Evolutionary conservation across 2,888 invertebrate species (phyloP).

Genomic region (Cheilosia vernalis): DNA sequence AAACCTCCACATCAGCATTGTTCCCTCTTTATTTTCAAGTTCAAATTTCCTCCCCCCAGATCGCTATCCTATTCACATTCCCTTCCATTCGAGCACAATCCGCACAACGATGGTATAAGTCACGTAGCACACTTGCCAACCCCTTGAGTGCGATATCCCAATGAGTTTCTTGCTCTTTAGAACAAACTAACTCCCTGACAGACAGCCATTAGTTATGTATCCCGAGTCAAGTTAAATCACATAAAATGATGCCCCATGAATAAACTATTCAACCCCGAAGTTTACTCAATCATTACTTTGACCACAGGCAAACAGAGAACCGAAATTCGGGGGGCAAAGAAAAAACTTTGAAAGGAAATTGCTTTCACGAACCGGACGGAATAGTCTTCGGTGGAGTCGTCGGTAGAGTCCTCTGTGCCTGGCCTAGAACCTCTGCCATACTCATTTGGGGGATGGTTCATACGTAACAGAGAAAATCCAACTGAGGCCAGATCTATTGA

Average conservation of each 20-base stretch:
- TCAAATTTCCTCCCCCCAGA: constrained; percentile 39
- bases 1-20: neutral
- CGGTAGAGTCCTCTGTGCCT: constrained; percentile 15
- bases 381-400: constrained; percentile 1
- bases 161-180: constrained; percentile 12
- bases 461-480: neutral
- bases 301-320: constrained; percentile 66
- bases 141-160: constrained; percentile 53
- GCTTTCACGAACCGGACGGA: constrained; percentile 66
- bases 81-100: neutral
- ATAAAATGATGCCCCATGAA: constrained; percentile 72
- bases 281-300: constrained; percentile 74
- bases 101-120: constrained; percentile 28
- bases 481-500: constrained; percentile 18
- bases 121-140: constrained; percentile 56
- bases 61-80: constrained; percentile 12
- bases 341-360: constrained; percentile 58
- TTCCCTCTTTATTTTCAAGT: constrained; percentile 44
- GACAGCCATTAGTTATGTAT: constrained; percentile 72
- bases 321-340: neutral
- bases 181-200: constrained; percentile 51
- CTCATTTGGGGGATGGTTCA: neutral
- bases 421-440: too few relatives aligned
- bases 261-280: constrained; percentile 74
- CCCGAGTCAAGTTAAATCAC: constrained; percentile 70